A percentile compares a stretch with the other conserved stretches of the same genome.
phyloP scores from a whole-genome alignment of 2,888 invertebrate species.

The Drosophila aldrichi region DNA sequence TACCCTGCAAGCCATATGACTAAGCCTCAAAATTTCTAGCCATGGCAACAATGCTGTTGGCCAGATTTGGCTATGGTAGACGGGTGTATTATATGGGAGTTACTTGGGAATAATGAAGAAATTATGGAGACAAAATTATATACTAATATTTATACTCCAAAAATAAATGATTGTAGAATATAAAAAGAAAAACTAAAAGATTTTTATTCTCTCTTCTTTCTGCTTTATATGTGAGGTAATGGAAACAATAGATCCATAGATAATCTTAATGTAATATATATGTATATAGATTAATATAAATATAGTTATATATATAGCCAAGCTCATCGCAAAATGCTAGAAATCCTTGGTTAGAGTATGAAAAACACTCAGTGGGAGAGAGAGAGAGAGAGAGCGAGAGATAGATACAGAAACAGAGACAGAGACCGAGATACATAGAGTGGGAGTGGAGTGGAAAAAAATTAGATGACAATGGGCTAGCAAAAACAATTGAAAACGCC shows the following conservation, averaged over 20 bases:
- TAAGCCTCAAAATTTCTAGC: not conserved
- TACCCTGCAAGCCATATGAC: not conserved
- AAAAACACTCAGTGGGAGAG: not conserved
- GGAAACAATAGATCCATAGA: no score
- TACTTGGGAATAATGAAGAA: not conserved
- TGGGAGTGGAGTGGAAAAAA: constrained; percentile 22
- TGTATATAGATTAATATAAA: not conserved
- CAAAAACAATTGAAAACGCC: constrained; percentile 62
- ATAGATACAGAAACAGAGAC: not conserved
- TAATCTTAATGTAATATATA: not conserved
- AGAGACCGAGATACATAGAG: not conserved
- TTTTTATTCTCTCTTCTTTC: no score
- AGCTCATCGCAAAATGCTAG: not conserved
- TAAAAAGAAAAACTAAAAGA: no score
- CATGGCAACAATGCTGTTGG: not conserved
- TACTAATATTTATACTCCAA: not conserved
- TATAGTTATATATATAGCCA: no score
- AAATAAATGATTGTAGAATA: no score
- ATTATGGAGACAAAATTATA: no score
- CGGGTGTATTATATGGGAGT: not conserved
- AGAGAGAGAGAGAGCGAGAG: not conserved
- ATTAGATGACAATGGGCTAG: constrained; percentile 62
- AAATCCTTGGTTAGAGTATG: not conserved
- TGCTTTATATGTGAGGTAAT: no score
- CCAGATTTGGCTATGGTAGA: not conserved